Evolutionary conservation across 2,113 vertebrate genomes (phyloP).

Genomic region (Cottus gobio): DNA sequence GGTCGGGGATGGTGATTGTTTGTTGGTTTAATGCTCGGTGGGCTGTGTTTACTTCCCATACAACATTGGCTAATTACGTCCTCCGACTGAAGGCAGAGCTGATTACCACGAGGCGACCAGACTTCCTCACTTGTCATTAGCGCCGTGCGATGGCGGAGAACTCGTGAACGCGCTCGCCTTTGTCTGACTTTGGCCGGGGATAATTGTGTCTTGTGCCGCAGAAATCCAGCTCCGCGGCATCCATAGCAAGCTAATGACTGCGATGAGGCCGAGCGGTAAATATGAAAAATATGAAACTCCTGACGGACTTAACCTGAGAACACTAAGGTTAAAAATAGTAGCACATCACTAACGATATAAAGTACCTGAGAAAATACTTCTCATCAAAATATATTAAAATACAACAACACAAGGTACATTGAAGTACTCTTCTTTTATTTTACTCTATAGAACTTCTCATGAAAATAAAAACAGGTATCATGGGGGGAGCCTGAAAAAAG

Average conservation of each 20-base stretch:
- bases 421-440: too few species aligned
- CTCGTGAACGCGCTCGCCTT: slow-evolving; percentile 91
- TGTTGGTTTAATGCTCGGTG: slow-evolving; percentile 63
- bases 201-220: slow-evolving; percentile 93
- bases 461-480: too few species aligned
- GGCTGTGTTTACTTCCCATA: slow-evolving; percentile 83
- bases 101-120: slow-evolving; percentile 88
- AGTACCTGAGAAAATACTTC: too few species aligned
- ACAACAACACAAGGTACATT: too few species aligned
- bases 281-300: slow-evolving; percentile 30
- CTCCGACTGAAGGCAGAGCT: slow-evolving; percentile 91
- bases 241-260: slow-evolving; percentile 85
- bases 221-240: slow-evolving; percentile 86
- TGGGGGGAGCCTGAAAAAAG: too few species aligned
- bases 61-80: slow-evolving; percentile 92
- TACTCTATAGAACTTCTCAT: too few species aligned
- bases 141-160: slow-evolving; percentile 84
- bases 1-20: slow-evolving; percentile 60
- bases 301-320: slow-evolving; percentile 25
- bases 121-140: slow-evolving; percentile 88
- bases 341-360: too few species aligned
- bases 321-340: too few species aligned
- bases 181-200: slow-evolving; percentile 90
- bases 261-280: slow-evolving; percentile 32
- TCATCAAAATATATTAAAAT: too few species aligned